Evolutionary conservation across 2,797 vertebrate genomes (phyloP).

Genomic region (Carcharodon carcharias): DNA sequence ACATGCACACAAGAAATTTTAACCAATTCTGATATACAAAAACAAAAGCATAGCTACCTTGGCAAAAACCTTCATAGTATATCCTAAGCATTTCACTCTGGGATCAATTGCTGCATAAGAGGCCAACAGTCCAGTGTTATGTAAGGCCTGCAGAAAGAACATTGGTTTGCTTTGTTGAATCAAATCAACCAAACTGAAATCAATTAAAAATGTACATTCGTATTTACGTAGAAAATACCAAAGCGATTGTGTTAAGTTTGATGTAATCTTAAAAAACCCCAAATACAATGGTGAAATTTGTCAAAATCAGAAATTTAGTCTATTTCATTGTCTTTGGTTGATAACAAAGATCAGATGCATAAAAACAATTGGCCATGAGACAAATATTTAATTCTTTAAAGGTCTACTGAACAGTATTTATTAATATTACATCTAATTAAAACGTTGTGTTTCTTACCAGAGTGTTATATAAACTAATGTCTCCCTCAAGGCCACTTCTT

Average conservation of each 20-base stretch:
- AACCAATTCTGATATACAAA: not conserved
- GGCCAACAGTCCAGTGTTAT: slow-evolving; percentile 82
- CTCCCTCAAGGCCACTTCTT: slow-evolving; percentile 85
- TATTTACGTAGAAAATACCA: not conserved
- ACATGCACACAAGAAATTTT: not conserved
- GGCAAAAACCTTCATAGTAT: slow-evolving; percentile 96
- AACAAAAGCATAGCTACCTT: slow-evolving; percentile 60
- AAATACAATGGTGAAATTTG: not conserved
- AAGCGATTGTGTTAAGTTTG: not conserved
- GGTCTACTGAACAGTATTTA: not conserved
- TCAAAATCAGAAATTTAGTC: not conserved
- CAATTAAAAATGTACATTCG: not conserved
- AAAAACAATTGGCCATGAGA: no score
- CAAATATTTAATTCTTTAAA: not conserved
- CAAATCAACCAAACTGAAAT: not conserved
- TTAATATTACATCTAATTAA: slow-evolving; percentile 31
- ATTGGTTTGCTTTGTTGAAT: not conserved
- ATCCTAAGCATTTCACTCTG: slow-evolving; percentile 85
- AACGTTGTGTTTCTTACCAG: slow-evolving; percentile 62
- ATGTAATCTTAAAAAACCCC: not conserved
- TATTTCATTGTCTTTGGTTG: not conserved
- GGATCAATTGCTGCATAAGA: slow-evolving; percentile 80
- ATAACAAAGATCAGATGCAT: not conserved
- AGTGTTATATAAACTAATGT: slow-evolving; percentile 95
- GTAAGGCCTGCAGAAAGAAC: slow-evolving; percentile 67